A percentile compares a stretch with the other conserved stretches of the same genome.
phyloP scores from a whole-genome alignment of 2,797 vertebrate genomes.

The Gallinago stenura region DNA sequence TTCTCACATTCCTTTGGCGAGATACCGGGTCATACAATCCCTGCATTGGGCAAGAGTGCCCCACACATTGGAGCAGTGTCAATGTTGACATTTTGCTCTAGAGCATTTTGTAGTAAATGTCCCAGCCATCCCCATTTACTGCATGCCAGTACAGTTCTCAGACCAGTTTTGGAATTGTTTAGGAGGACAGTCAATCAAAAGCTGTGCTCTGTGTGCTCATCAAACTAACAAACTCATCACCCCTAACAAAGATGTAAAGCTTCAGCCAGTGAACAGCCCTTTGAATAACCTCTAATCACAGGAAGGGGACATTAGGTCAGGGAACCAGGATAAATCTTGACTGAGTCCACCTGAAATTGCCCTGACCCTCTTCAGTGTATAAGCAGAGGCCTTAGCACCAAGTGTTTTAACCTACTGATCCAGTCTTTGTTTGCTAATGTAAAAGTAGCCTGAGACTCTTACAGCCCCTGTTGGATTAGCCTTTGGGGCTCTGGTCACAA shows the following conservation, averaged over 20 bases:
- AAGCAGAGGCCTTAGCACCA: background rate
- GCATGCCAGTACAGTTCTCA: background rate
- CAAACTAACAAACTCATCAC: background rate
- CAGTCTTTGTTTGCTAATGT: background rate
- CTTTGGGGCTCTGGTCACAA: background rate
- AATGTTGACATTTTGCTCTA: background rate
- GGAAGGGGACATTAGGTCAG: background rate
- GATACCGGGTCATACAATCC: background rate
- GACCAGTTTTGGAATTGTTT: constrained; percentile 1
- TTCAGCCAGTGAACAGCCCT: background rate
- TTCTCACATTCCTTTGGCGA: background rate
- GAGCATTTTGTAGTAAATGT: background rate
- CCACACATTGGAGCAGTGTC: background rate
- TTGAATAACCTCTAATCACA: background rate
- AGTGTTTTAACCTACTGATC: background rate
- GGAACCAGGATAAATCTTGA: background rate
- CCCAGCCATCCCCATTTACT: background rate
- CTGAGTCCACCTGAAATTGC: background rate
- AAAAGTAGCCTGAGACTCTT: background rate
- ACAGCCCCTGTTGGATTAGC: background rate
- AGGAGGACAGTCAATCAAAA: background rate
- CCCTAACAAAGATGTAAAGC: background rate
- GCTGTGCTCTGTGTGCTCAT: background rate
- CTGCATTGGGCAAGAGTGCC: background rate
- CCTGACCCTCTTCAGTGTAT: background rate